Conservation (phyloP, 1,140 invertebrate genomes). For the Meloidogyne exigua region DNA sequence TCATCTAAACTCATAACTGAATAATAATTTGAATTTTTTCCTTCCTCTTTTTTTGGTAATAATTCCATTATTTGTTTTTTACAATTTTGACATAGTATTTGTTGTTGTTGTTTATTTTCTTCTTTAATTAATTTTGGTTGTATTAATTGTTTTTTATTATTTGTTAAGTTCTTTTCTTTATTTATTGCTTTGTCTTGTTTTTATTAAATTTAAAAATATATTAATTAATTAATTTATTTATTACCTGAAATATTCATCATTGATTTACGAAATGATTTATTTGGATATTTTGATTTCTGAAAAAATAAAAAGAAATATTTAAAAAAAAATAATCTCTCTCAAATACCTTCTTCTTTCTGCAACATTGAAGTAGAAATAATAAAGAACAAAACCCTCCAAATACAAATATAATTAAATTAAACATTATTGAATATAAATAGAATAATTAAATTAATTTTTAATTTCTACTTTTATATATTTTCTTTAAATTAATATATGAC, state of each 20-base stretch:
- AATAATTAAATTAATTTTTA: neutral
- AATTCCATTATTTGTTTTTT: neutral
- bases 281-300: neutral
- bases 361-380: neutral
- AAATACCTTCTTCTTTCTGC: neutral
- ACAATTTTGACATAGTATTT: conserved; percentile 1
- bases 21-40: neutral
- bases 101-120: conserved; percentile 2
- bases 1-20: neutral
- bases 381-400: neutral
- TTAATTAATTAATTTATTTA: neutral
- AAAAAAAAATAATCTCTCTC: neutral
- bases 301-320: neutral
- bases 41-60: neutral
- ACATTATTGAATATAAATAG: too few species aligned
- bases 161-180: neutral
- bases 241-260: neutral
- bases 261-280: neutral
- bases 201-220: neutral
- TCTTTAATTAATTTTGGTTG: neutral
- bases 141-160: neutral
- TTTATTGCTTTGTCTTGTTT: neutral
- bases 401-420: neutral
- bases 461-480: neutral
- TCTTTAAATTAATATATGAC: neutral